Conservation (phyloP, 35 echinoderm and acorn worm genomes). For the Diadema setosum region DNA sequence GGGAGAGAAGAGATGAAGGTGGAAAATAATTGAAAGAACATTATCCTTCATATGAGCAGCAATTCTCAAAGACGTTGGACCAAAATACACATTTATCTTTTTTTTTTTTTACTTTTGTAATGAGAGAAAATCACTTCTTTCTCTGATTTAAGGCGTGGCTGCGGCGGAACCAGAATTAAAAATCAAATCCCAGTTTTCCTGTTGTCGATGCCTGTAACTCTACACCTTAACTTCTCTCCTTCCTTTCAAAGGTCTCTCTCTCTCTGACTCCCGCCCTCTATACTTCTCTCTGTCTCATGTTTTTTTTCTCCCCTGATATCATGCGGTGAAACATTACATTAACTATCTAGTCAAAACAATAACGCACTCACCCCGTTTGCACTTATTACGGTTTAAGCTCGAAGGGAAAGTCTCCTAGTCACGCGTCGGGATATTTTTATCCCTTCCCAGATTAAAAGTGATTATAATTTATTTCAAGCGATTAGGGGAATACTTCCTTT, state of each 20-base stretch:
- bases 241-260: no score
- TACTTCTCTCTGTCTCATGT: no score
- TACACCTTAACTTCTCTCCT: conserved; percentile 1
- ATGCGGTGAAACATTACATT: conserved; percentile 9
- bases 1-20: no score
- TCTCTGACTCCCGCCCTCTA: no score
- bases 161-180: conserved; percentile 25
- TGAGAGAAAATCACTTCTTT: no score
- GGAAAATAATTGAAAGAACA: no score
- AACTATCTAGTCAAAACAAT: neutral
- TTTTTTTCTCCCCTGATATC: neutral
- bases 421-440: conserved; percentile 12
- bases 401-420: neutral
- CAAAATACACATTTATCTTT: no score
- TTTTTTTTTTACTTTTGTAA: no score
- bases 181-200: conserved; percentile 15
- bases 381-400: no score
- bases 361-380: neutral
- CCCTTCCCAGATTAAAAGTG: conserved; percentile 20
- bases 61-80: no score
- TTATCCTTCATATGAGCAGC: no score
- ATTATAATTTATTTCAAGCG: neutral
- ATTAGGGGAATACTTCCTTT: neutral
- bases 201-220: conserved; percentile 14
- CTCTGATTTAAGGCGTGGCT: conserved; percentile 11